Evolutionary conservation across 2,888 invertebrate species (phyloP).

Genomic region (Petrolisthes manimaculis): DNA sequence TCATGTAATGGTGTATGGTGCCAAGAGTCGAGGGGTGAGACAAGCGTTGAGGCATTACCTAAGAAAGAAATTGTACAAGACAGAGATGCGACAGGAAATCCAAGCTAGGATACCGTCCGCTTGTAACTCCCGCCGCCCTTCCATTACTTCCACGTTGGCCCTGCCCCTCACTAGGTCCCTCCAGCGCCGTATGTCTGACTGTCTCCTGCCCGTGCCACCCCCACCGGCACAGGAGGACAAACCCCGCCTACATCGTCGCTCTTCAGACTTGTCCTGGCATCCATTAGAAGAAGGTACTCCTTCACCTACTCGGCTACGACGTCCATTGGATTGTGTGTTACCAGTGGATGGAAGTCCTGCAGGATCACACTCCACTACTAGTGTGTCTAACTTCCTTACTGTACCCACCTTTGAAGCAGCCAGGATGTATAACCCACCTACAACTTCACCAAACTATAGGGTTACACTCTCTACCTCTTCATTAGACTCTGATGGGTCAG

Average conservation of each 20-base stretch:
- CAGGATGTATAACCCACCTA: constrained; percentile 30
- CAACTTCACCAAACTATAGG: constrained; percentile 28
- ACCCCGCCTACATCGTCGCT: constrained; percentile 72
- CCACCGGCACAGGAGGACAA: constrained; percentile 58
- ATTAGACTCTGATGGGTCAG: constrained; percentile 50
- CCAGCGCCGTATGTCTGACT: constrained; percentile 75
- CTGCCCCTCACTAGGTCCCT: constrained; percentile 67
- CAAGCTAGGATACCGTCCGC: constrained; percentile 84
- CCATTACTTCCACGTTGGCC: constrained; percentile 68
- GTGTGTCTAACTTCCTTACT: constrained; percentile 63
- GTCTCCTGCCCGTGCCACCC: constrained; percentile 72
- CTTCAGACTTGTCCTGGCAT: constrained; percentile 73
- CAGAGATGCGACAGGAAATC: constrained; percentile 84
- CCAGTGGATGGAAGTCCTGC: constrained; percentile 16
- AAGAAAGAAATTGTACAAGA: constrained; percentile 83
- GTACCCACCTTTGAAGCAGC: constrained; percentile 64
- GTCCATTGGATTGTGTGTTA: constrained; percentile 51
- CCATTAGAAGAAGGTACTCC: constrained; percentile 65
- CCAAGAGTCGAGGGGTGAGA: constrained; percentile 78
- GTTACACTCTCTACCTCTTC: constrained; percentile 56
- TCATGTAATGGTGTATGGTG: constrained; percentile 83
- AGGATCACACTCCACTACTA: constrained; percentile 46
- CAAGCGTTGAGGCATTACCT: constrained; percentile 83
- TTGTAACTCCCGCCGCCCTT: constrained; percentile 81
- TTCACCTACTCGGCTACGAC: constrained; percentile 55